A percentile compares a stretch with the other conserved stretches of the same genome.
Conservation (phyloP, 2,113 vertebrate genomes). For the Phasianus colchicus region DNA sequence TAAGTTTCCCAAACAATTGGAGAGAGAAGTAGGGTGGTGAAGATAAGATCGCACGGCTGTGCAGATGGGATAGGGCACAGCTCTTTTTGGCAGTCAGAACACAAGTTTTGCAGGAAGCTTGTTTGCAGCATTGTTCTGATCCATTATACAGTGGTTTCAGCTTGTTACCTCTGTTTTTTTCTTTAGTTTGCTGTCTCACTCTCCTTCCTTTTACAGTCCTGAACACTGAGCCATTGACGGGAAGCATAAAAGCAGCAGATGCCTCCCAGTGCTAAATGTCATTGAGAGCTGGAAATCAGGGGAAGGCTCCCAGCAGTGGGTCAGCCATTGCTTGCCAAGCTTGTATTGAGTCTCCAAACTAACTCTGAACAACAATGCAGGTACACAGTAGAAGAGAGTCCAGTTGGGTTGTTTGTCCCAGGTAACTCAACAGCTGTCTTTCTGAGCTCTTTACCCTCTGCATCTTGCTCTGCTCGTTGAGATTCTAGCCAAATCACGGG, state of each 20-base stretch:
- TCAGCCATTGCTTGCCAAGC: background rate
- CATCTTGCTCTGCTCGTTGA: background rate
- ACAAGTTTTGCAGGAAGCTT: background rate
- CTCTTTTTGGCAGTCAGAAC: background rate
- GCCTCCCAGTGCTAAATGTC: background rate
- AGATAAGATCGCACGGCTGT: conserved; percentile 4
- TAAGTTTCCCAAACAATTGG: conserved; percentile 17
- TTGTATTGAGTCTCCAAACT: background rate
- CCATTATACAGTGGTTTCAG: background rate
- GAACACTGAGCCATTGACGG: background rate
- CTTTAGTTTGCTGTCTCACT: background rate
- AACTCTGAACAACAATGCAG: background rate
- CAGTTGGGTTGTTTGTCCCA: background rate
- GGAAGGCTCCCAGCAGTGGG: background rate
- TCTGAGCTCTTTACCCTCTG: background rate
- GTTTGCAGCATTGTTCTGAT: conserved; percentile 24
- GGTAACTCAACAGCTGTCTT: background rate
- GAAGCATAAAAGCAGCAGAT: background rate
- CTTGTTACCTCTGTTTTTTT: background rate
- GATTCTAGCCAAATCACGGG: background rate
- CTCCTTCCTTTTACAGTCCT: conserved; percentile 4
- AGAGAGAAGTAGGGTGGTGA: background rate
- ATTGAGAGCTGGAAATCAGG: background rate
- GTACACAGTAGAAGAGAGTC: background rate
- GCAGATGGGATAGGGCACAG: background rate